A percentile compares a stretch with the other conserved stretches of the same genome.
Conservation (phyloP, 2,797 vertebrate genomes). For the Salmo trutta region DNA sequence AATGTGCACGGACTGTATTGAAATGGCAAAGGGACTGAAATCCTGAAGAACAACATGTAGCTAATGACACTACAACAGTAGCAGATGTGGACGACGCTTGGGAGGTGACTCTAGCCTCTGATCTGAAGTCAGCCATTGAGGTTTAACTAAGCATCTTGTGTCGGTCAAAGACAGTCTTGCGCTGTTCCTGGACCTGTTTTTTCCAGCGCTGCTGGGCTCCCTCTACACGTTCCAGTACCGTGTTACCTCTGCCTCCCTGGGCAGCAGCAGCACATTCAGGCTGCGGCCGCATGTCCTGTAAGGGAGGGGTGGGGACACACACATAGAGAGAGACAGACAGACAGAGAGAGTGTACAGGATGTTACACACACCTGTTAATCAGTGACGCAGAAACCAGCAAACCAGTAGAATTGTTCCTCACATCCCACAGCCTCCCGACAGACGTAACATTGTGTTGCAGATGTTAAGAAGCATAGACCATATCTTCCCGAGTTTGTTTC, state of each 20-base stretch:
- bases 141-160: conserved; percentile 95
- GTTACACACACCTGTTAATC: no score
- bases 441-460: no score
- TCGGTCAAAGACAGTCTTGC: conserved; percentile 94
- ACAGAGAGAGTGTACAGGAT: not conserved
- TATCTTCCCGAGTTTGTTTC: no score
- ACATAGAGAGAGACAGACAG: conserved; percentile 8
- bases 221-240: conserved; percentile 90
- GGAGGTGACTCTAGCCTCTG: conserved; percentile 14
- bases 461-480: no score
- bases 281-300: conserved; percentile 79
- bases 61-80: conserved; percentile 44
- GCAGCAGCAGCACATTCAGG: conserved; percentile 32
- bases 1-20: not conserved
- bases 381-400: no score
- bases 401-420: no score
- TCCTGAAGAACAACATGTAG: conserved; percentile 16
- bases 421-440: no score
- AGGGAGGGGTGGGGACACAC: no score
- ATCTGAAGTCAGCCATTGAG: not conserved
- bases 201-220: conserved; percentile 97
- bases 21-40: not conserved
- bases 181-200: conserved; percentile 94
- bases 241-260: conserved; percentile 78
- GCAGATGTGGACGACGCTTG: not conserved